Evolutionary conservation across 2,113 vertebrate species (phyloP).

Genomic region (Tupaia chinensis): DNA sequence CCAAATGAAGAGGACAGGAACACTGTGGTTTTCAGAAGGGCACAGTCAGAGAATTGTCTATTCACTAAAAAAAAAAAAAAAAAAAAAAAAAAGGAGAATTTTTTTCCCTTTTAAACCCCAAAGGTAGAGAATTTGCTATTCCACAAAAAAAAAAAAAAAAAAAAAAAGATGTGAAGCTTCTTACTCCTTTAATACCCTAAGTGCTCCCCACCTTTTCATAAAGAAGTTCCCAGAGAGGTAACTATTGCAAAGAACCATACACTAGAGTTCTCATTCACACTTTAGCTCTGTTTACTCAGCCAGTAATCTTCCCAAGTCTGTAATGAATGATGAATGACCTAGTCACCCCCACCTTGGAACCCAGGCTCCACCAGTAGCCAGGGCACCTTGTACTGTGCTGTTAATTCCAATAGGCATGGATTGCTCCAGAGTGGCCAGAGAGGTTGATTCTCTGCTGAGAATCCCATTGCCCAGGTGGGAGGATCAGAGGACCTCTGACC

Average conservation of each 20-base stretch:
- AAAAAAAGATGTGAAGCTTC: not conserved
- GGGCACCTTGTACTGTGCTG: not conserved
- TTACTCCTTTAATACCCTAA: not conserved
- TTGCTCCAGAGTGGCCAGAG: not conserved
- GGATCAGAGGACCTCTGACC: not conserved
- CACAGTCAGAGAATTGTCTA: not conserved
- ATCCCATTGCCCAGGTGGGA: not conserved
- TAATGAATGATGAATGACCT: not conserved
- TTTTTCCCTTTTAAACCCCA: too few species aligned
- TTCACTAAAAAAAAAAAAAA: not conserved
- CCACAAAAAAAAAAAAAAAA: not conserved
- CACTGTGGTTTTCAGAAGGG: slow-evolving; percentile 2
- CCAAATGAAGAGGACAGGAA: slow-evolving; percentile 40
- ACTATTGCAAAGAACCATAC: not conserved
- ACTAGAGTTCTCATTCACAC: not conserved
- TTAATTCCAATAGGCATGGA: not conserved
- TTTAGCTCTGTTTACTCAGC: not conserved
- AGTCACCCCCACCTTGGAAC: not conserved
- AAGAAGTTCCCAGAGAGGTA: not conserved
- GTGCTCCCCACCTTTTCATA: not conserved
- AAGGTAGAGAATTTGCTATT: too few species aligned
- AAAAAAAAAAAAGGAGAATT: not conserved
- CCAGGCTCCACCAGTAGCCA: not conserved
- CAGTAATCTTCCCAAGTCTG: not conserved
- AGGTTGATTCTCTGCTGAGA: not conserved